Base-by-base conservation (phyloP, 2,888 invertebrate genomes). In the Drosophila mayaguana region DNA sequence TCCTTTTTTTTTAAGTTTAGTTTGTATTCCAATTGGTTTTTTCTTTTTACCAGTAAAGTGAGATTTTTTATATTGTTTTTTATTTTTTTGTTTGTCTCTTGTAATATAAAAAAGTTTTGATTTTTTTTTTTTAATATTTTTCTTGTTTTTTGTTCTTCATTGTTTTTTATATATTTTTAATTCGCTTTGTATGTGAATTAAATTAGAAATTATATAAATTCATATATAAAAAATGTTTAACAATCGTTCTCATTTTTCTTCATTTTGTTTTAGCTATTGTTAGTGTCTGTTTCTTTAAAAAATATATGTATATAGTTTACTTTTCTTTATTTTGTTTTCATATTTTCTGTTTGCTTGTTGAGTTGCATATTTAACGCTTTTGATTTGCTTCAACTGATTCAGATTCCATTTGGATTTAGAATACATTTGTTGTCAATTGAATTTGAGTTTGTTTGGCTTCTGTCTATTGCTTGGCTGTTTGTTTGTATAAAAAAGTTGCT, bases 161-260 rank as follows among this genome's bases (percentile, higher is more conserved):
- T 42, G 18, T 38, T 66, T 51, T 74, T 43, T 64, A 40, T 59
- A 68, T 68, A 68, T 68, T 65, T 67, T 67, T 80, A 69, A 74
- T 72, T 74, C 61, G 51, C 54, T 53, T 74, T 81, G 64, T 55
- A 65, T 72, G 68, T 77, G 67, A 81, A 75, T 82, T 72, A 53
- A 78, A 78, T 78, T 32, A 53, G 68, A 88, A 90, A 90, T 88
- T 18, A 88, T 81, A 88, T 59, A 86, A 82, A 88, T 83, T 86
- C 70, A 87, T 81, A 85, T 85, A 78, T 78, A 76, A 86, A 89
- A 75, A 88, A 75, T 87, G 86, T 83, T 85, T 75, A 88, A 88
- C 87, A 88, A 88, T 80, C 67, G 53, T 40, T 32, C 18, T 11
- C 76, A 70, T 77, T 89, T 22, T 75, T 87, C 3, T 22, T 82